Base-by-base conservation (phyloP, 2,888 invertebrate genomes). In the Thecocarcelia acutangulata region DNA sequence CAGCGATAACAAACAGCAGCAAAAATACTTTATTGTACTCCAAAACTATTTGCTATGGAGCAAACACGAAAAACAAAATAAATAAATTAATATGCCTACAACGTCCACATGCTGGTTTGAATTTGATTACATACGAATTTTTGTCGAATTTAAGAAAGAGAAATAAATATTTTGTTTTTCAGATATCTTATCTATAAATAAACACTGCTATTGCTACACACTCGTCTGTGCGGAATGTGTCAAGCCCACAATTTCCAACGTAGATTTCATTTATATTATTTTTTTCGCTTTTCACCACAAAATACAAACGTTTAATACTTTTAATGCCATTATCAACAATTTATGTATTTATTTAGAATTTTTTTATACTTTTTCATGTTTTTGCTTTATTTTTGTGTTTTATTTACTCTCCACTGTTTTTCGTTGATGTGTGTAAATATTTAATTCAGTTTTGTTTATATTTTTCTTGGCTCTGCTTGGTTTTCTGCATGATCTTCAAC, bases 231-330 rank as follows among this genome's bases (percentile, higher is more conserved):
- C 12, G n/a, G 5, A 33, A 12, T 19, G 54, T 44, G 15, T 24
- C 8, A 42, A 42, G 4, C 15, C 46, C 13, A 46, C 9, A 19
- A 28, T 46, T 44, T 44, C 11, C 13, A 61, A 42, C 28, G 5
- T 44, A 24, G 17, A 17, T 11, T 33, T 63, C 48, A 24, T 59
- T 44, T 46, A 17, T 48, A 13, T n/a, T 9, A 15, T 15, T 63
- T 48, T 42, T 61, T 61, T 9, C 5, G 28, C 33, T 63, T 63
- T 63, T 33, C 48, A 63, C 63, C 46, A 33, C 48, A 63, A 48
- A 63, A 48, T 42, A 33, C 13, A 48, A 46, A 46, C 1, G 24
- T 12, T 44, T 12, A 24, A 28, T 48, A 42, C 17, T 11, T 46
- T 63, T 12, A 24, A 28, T 48, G 21, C 17, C 12, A 33, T 63